Evolutionary conservation across 2,888 invertebrate species (phyloP).

Genomic region (Mythimna impura): DNA sequence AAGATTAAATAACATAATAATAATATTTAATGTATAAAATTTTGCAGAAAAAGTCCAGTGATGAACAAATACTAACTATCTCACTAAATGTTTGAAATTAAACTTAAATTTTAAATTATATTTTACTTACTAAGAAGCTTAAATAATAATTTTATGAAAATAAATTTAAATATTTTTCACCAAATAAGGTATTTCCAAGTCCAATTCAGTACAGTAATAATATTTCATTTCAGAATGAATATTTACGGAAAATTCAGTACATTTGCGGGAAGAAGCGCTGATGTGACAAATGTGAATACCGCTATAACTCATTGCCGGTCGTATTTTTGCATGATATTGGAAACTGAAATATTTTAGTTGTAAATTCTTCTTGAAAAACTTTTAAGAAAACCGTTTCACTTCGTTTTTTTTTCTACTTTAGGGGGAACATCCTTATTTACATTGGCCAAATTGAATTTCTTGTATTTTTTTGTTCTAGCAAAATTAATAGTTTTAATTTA

Average conservation of each 20-base stretch:
- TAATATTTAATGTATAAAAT: not conserved
- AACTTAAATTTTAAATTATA: not conserved
- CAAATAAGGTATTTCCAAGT: conserved; percentile 1
- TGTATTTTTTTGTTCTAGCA: not conserved
- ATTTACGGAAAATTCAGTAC: conserved; percentile 59
- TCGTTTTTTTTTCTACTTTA: not conserved
- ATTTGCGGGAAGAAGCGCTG: conserved; percentile 51
- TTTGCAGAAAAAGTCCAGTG: not conserved
- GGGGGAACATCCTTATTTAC: not conserved
- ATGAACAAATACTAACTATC: not conserved
- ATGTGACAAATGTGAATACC: conserved; percentile 55
- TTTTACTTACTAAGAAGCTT: not conserved
- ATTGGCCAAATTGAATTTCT: not conserved
- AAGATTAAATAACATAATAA: not conserved
- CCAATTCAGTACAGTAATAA: conserved; percentile 24
- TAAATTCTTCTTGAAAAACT: conserved; percentile 9
- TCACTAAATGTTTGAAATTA: not conserved
- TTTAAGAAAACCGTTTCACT: conserved; percentile 6
- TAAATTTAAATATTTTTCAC: not conserved
- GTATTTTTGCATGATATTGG: conserved; percentile 51
- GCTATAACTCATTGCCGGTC: conserved; percentile 45
- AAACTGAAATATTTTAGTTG: conserved; percentile 47
- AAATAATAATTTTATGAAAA: not conserved
- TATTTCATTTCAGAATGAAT: conserved; percentile 56
- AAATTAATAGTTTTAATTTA: not conserved